Base-by-base conservation (phyloP, 2,113 vertebrate species). In the Anoplopoma fimbria region DNA sequence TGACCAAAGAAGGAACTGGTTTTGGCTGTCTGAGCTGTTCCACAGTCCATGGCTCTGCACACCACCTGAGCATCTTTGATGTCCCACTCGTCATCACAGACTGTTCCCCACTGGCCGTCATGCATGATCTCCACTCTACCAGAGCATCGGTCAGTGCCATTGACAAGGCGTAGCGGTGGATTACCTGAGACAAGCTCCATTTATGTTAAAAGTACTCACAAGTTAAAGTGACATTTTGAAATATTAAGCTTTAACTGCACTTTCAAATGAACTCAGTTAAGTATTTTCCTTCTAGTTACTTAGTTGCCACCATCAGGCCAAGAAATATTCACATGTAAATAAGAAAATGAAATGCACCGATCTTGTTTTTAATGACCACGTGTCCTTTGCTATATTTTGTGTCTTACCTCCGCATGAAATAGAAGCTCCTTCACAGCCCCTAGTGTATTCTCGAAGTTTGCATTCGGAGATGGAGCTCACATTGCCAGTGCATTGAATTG, bases 31-130 rank as follows among this genome's bases (percentile, higher is more conserved):
- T 84, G 33, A 57, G 90, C 81, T 9, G 85, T 84, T 64, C 94
- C 95, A 85, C 95, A 95, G 80, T 87, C 82, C 49, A 94, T 60
- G 67, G 79, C 55, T 51, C 71, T 87, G 76, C 95, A 95, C 63
- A 93, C 93, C 65, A 95, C 91, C 63, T 93, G 57, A 42, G 92
- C 93, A 53, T 89, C 89, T 31, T 0, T 81, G 0, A 92, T 73
- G 75, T 90, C 88, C 93, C 93, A 95, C 0, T 77, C 57, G 23
- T 94, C 92, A 27, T 94, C 91, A 57, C 94, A 94, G 60, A 93
- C 90, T 0, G 93, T 91, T 80, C 92, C 92, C 94, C 94, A 94
- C 15, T 60, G 58, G 61, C 82, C 83, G 0, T 89, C 76, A 36
- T 93, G 85, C 8, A 75, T 68, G 27, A 94, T 1, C 81, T 94